These are phyloP conservation scores for Sinocyclocheilus maitianheensis DNA, from an alignment of 2,113 vertebrate genomes.

Conservation along the genomic window DNA sequence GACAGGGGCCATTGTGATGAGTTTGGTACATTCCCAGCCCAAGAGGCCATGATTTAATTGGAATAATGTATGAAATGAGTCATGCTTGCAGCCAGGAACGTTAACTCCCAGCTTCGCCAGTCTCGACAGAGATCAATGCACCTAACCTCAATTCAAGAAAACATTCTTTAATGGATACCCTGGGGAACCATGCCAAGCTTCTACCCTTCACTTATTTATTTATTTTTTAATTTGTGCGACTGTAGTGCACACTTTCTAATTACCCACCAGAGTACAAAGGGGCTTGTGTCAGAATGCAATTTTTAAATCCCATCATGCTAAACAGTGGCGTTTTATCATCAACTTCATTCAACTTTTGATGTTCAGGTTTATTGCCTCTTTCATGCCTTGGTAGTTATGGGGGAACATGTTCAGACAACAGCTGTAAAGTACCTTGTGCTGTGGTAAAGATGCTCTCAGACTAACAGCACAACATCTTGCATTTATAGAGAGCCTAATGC, in stretches of 20 bases:
- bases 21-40: conserved; percentile 64
- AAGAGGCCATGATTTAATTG: conserved; percentile 73
- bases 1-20: conserved; percentile 57
- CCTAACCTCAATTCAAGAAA: conserved; percentile 82
- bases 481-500: conserved; percentile 42
- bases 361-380: conserved; percentile 47
- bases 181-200: conserved; percentile 67
- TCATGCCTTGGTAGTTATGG: conserved; percentile 55
- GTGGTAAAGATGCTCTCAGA: conserved; percentile 23
- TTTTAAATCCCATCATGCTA: conserved; percentile 65
- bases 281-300: too few species aligned
- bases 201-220: conserved; percentile 63
- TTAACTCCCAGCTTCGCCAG: conserved; percentile 74
- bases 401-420: conserved; percentile 8
- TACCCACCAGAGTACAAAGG: too few species aligned
- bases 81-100: conserved; percentile 70
- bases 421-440: conserved; percentile 5
- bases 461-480: conserved; percentile 30
- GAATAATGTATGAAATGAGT: conserved; percentile 82
- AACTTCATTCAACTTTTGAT: conserved; percentile 62
- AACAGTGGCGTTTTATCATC: conserved; percentile 67
- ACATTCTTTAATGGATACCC: conserved; percentile 82
- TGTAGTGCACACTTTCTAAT: conserved; percentile 57
- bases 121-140: conserved; percentile 82
- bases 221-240: conserved; percentile 76